These are phyloP conservation scores for Cremastinae sp. DNA, from an alignment of 2,888 invertebrate species.

Conservation along the genomic window DNA sequence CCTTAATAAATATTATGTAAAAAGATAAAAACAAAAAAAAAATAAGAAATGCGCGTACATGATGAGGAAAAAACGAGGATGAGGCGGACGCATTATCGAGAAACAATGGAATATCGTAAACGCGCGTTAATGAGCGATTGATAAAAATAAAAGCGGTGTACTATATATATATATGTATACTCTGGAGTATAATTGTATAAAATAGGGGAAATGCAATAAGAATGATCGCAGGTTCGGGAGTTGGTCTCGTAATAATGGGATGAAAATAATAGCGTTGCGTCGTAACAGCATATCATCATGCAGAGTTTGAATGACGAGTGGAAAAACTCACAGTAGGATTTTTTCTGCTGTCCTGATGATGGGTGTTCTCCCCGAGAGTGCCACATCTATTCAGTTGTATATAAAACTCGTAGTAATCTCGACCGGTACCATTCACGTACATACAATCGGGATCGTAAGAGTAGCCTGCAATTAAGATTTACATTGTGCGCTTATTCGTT, in stretches of 20 bases:
- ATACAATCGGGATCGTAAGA: slow-evolving; percentile 97
- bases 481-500: slow-evolving; percentile 40
- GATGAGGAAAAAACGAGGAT: no score
- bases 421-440: slow-evolving; percentile 95
- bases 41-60: no score
- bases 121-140: slow-evolving; percentile 9
- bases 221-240: no score
- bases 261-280: background rate
- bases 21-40: slow-evolving; percentile 11
- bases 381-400: slow-evolving; percentile 96
- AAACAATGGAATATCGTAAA: background rate
- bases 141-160: background rate
- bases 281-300: no score
- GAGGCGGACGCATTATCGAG: no score
- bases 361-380: slow-evolving; percentile 92
- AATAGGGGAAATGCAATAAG: no score
- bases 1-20: no score
- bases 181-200: no score
- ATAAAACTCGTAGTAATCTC: slow-evolving; percentile 95
- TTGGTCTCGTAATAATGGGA: no score
- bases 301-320: no score
- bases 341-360: slow-evolving; percentile 91
- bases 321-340: slow-evolving; percentile 88
- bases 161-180: no score
- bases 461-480: slow-evolving; percentile 85